Conservation (phyloP, 2,113 vertebrate species). For the Gymnarchus niloticus region DNA sequence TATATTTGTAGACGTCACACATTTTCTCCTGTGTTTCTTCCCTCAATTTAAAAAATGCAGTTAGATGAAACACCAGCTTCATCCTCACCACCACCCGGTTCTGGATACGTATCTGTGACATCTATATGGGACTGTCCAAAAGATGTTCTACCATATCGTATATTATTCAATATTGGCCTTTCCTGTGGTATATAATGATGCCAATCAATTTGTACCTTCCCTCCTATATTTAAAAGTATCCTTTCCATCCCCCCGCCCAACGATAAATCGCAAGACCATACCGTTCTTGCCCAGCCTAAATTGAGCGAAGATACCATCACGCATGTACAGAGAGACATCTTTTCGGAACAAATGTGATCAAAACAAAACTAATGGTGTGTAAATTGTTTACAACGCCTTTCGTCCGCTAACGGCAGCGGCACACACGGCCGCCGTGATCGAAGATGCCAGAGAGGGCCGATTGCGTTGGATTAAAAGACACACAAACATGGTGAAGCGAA, state of each 20-base stretch:
- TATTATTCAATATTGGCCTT: background rate
- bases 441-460: background rate
- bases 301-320: slow-evolving; percentile 55
- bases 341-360: slow-evolving; percentile 67
- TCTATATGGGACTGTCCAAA: background rate
- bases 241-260: background rate
- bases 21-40: background rate
- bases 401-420: slow-evolving; percentile 48
- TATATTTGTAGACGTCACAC: background rate
- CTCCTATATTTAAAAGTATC: background rate
- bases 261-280: background rate
- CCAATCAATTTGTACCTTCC: too few relatives aligned
- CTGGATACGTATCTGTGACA: background rate
- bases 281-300: slow-evolving; percentile 37
- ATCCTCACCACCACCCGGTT: background rate
- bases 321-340: slow-evolving; percentile 55
- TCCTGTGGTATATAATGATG: background rate
- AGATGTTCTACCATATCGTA: background rate
- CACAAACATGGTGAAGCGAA: background rate
- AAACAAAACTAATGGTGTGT: slow-evolving; percentile 72
- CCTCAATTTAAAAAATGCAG: background rate
- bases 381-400: slow-evolving; percentile 67
- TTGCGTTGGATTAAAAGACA: background rate
- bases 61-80: background rate
- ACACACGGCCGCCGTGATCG: slow-evolving; percentile 12